These are phyloP conservation scores for Salminus brasiliensis DNA, from an alignment of 2,113 vertebrate species.

Conservation along the genomic window DNA sequence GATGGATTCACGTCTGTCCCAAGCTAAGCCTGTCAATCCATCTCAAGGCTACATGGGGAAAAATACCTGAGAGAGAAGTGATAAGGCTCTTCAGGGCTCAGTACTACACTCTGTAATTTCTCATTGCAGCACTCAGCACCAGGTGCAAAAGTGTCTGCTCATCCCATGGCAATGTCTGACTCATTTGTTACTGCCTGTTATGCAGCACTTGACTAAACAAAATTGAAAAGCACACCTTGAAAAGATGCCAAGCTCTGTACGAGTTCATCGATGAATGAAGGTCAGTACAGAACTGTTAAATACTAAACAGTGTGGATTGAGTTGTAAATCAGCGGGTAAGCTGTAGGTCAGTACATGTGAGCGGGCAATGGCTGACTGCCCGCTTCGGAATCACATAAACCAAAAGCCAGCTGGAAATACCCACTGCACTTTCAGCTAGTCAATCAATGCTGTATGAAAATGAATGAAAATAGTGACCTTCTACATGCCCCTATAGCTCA, in stretches of 20 bases:
- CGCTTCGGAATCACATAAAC: not conserved
- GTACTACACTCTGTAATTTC: not conserved
- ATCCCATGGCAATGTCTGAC: not conserved
- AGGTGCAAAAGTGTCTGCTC: constrained; percentile 1
- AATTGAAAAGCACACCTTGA: not conserved
- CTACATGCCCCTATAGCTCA: not conserved
- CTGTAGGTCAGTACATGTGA: not conserved
- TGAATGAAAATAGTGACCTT: not conserved
- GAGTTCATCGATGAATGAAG: not conserved
- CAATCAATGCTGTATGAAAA: not conserved
- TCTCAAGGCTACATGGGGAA: not conserved
- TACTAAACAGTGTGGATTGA: not conserved
- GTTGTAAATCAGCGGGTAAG: not conserved
- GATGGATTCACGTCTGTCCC: constrained; percentile 16
- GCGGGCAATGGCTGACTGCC: not conserved
- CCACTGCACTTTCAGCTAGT: not conserved
- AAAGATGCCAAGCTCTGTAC: constrained; percentile 5
- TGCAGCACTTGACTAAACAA: not conserved
- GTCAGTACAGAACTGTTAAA: not conserved
- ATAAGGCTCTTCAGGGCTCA: not conserved
- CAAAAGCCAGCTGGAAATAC: not conserved
- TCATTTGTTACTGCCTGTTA: not conserved
- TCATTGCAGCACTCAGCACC: not conserved
- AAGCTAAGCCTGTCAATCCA: not conserved
- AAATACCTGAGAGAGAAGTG: constrained; percentile 1